These are phyloP conservation scores for Oncorhynchus keta DNA, from an alignment of 2,113 vertebrate genomes.

Conservation along the genomic window DNA sequence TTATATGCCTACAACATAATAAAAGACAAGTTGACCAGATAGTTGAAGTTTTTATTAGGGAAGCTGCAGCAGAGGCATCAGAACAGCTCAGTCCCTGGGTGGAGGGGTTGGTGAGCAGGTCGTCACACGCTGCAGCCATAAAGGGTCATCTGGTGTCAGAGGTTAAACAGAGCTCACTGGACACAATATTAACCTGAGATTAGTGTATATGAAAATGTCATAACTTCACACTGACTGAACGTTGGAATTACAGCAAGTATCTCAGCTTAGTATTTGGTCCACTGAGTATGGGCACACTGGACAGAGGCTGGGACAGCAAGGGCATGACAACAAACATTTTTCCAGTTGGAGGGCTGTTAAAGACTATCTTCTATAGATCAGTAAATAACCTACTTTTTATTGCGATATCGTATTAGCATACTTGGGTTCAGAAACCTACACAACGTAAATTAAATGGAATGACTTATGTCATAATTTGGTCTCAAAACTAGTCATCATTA, in stretches of 20 bases:
- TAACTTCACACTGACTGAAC: too few species aligned
- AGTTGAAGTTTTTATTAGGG: background rate
- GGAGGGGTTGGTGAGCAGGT: slow-evolving; percentile 67
- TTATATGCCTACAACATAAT: background rate
- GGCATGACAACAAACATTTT: background rate
- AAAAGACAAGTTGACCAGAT: background rate
- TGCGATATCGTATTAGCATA: background rate
- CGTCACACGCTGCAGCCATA: slow-evolving; percentile 65
- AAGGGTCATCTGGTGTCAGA: slow-evolving; percentile 4
- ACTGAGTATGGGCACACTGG: background rate
- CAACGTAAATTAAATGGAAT: background rate
- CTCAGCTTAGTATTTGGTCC: too few species aligned
- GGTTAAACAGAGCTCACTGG: background rate
- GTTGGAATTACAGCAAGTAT: background rate
- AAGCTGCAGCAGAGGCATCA: slow-evolving; percentile 63
- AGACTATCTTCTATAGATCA: background rate
- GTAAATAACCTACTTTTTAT: background rate
- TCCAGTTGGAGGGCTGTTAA: background rate
- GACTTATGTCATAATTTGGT: background rate
- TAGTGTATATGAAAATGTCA: background rate
- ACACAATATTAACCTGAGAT: too few species aligned
- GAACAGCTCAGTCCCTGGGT: slow-evolving; percentile 59
- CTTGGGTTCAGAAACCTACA: background rate
- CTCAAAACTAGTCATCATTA: too few species aligned
- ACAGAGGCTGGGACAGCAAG: background rate